These are phyloP conservation scores for Sternotherus odoratus DNA, from an alignment of 2,797 vertebrate species.

Conservation along the genomic window DNA sequence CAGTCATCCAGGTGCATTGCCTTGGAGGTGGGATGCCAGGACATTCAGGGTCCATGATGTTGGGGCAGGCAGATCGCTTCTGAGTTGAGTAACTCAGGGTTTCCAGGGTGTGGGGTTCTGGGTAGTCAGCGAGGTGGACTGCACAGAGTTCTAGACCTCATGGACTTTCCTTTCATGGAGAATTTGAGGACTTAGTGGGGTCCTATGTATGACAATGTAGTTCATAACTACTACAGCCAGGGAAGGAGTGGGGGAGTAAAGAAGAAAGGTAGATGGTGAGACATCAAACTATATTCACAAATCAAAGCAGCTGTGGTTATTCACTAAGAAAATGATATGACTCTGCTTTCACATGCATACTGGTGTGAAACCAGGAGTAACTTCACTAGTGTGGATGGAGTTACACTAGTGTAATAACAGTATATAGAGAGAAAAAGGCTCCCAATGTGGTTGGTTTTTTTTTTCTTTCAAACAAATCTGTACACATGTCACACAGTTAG, in stretches of 20 bases:
- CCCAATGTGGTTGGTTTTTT: constrained; percentile 11
- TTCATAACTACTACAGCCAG: neutral
- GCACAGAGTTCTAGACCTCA: neutral
- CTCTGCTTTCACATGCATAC: neutral
- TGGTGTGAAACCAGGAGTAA: constrained; percentile 31
- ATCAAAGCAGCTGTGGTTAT: constrained; percentile 14
- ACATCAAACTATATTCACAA: neutral
- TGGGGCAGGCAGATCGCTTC: neutral
- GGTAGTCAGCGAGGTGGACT: neutral
- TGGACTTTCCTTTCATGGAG: neutral
- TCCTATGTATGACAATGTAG: rapidly evolving
- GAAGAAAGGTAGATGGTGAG: neutral
- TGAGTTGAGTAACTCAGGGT: neutral
- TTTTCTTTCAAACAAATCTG: constrained; percentile 58
- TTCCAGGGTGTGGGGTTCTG: neutral
- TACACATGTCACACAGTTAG: constrained; percentile 71
- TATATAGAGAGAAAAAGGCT: constrained; percentile 42
- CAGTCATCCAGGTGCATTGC: neutral
- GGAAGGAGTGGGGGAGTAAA: neutral
- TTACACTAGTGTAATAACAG: constrained; percentile 29
- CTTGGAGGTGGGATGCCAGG: neutral
- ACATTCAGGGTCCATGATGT: neutral
- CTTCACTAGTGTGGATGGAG: constrained; percentile 3
- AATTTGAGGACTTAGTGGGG: neutral
- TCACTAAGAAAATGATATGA: constrained; percentile 43